A percentile compares a stretch with the other conserved stretches of the same genome.
Evolutionary conservation across 2,797 vertebrate genomes (phyloP).

Genomic region (Peromyscus nudipes): DNA sequence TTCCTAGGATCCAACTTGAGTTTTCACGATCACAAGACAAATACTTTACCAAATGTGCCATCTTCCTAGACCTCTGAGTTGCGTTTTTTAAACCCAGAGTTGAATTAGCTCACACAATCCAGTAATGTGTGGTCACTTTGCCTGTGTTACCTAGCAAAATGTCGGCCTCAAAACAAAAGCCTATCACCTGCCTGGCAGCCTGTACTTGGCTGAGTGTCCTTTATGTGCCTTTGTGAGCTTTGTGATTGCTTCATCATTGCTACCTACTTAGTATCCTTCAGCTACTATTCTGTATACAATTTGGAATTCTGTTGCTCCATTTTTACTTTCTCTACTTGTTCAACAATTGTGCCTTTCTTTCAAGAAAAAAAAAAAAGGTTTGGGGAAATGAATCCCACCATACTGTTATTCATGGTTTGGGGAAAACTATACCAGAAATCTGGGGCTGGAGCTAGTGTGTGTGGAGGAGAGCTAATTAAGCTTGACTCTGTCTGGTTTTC

Average conservation of each 20-base stretch:
- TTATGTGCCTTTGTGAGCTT: neutral
- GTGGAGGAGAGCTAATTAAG: constrained; percentile 63
- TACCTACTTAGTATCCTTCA: constrained; percentile 29
- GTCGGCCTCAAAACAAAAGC: neutral
- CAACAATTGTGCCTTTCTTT: neutral
- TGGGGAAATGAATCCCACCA: constrained; percentile 47
- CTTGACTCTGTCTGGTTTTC: constrained; percentile 72
- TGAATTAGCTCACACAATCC: neutral
- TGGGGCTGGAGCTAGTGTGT: constrained; percentile 16
- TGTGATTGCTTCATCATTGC: constrained; percentile 39
- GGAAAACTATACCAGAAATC: constrained; percentile 68
- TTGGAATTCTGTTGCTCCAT: constrained; percentile 46
- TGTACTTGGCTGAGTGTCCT: neutral
- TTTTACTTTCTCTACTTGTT: constrained; percentile 59
- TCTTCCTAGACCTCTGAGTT: neutral
- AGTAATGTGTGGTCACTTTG: neutral
- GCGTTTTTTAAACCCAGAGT: neutral
- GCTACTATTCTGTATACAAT: constrained; percentile 13
- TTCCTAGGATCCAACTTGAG: neutral
- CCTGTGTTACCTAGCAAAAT: neutral
- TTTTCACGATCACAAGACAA: neutral
- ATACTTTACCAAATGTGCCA: neutral
- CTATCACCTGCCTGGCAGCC: neutral
- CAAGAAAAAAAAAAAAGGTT: neutral
- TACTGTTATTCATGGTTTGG: constrained; percentile 73